Evolutionary conservation across 2,113 vertebrate species (phyloP).

Genomic region (Holacanthus passer): DNA sequence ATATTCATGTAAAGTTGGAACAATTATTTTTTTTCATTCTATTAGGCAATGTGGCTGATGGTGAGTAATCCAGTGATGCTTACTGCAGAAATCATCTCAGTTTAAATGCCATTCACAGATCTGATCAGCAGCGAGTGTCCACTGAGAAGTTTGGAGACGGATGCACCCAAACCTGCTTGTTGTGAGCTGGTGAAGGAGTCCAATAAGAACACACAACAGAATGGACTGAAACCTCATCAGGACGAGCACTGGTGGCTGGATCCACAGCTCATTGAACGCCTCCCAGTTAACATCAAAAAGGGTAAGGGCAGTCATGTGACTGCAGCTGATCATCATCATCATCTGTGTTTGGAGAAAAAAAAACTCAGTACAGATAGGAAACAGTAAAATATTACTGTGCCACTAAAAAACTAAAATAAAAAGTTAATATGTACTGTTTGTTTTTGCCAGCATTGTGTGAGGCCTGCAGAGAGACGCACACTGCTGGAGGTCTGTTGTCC

Average conservation of each 20-base stretch:
- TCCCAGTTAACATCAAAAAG: conserved; percentile 82
- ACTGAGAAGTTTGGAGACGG: conserved; percentile 39
- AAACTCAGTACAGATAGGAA: neutral
- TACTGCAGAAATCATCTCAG: neutral
- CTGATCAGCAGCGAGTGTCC: conserved; percentile 72
- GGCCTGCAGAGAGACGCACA: conserved; percentile 70
- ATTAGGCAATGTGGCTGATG: too few species aligned
- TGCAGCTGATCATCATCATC: neutral
- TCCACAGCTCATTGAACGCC: conserved; percentile 75
- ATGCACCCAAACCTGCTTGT: rapidly evolving
- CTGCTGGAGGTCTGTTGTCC: conserved; percentile 66
- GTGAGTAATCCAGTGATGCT: neutral
- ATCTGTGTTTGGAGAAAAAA: neutral
- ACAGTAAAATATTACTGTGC: too few species aligned
- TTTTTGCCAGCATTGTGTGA: conserved; percentile 81
- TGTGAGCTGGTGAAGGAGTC: conserved; percentile 33
- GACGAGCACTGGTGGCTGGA: conserved; percentile 79
- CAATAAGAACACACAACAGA: neutral
- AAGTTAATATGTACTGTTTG: neutral
- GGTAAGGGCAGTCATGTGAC: conserved; percentile 69
- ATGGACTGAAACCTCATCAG: neutral
- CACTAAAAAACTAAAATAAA: too few species aligned
- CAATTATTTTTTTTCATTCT: too few species aligned
- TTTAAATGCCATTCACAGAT: conserved; percentile 68
- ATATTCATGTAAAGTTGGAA: conserved; percentile 2